Evolutionary conservation across 2,113 vertebrate species (phyloP), one percentile per base, ranked within the genome.

Genomic region (Aegotheles bennettii): DNA sequence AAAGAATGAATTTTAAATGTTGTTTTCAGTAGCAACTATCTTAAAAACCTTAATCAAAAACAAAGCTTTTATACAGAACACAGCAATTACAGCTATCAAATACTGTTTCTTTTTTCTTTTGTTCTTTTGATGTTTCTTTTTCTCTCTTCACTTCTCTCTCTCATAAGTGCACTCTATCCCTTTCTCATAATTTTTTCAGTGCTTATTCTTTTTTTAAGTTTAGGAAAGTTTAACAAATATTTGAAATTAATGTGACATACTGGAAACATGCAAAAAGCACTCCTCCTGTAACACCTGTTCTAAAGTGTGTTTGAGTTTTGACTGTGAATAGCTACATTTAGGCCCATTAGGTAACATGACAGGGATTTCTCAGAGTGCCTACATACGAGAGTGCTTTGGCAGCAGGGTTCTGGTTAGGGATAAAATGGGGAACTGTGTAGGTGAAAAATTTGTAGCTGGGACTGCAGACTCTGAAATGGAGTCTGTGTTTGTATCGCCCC

Each of bases 1-100:
- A 78, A 84, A 87, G 38, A 86, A 77, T 75, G 16, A 69, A 70
- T 87, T 92, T 93, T 43, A 85, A 90, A 83, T 89, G 29, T 18
- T 54, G 5, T 65, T 84, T 89, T 88, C 82, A 50, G 17, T 71
- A 69, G 21, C 51, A 83, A 40, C 54, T 74, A 59, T 80, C 48
- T 89, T 56, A 57, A 50, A 93, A n/a, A 54, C 56, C 68, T 67
- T 71, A 81, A 84, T 81, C 8, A 61, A 91, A 69, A 0, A 4
- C 2, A 2, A 90, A 95, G 21, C 10, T 18, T 89, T 69, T 81
- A 51, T 25, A 31, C 13, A 54, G 28, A 82, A 38, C 65, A 84
- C 23, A 84, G 73, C 35, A 94, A 64, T 92, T 94, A 69, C 8
- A 56, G 5, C 51, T 82, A 83, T 63, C n/a, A 73, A 79, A 71